Percentiles rank a stretch among this genome's conserved stretches.
These are phyloP conservation scores for Atta colombica DNA, from an alignment of 1,140 invertebrate genomes.

Conservation along the genomic window DNA sequence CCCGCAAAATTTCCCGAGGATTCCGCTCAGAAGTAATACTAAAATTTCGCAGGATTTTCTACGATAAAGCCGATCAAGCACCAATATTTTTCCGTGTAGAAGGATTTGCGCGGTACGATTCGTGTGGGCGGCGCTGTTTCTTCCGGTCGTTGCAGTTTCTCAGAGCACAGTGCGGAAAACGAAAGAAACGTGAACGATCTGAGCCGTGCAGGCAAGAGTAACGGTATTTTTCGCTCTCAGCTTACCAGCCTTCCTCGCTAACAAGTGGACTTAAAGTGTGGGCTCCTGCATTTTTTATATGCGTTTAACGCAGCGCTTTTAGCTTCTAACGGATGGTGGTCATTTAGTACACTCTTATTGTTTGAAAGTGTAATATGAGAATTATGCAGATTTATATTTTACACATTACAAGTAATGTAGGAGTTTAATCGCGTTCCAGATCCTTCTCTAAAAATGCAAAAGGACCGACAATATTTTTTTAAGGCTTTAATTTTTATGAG, in stretches of 20 bases:
- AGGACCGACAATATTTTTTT: not conserved
- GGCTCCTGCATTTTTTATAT: conserved; percentile 63
- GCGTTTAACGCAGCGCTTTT: conserved; percentile 54
- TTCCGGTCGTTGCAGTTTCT: conserved; percentile 67
- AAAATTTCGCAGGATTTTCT: conserved; percentile 44
- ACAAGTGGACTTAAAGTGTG: conserved; percentile 64
- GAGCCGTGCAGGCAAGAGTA: conserved; percentile 45
- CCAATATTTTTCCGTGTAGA: conserved; percentile 46
- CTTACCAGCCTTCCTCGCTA: conserved; percentile 59
- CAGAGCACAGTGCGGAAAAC: conserved; percentile 45
- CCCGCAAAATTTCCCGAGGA: conserved; percentile 29
- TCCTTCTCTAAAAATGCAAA: not conserved
- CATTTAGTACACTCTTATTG: conserved; percentile 13
- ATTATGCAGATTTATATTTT: conserved; percentile 32
- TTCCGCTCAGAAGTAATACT: conserved; percentile 20
- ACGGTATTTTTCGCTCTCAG: conserved; percentile 69
- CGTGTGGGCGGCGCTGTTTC: conserved; percentile 38
- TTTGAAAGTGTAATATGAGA: not conserved
- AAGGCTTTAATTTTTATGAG: not conserved
- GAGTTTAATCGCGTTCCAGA: not conserved
- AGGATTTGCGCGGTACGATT: conserved; percentile 40
- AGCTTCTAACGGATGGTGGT: conserved; percentile 6
- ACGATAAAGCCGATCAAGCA: conserved; percentile 49
- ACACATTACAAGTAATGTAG: not conserved
- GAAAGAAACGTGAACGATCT: conserved; percentile 51